These are phyloP conservation scores for Syritta pipiens DNA, from an alignment of 2,888 invertebrate genomes.

Conservation along the genomic window DNA sequence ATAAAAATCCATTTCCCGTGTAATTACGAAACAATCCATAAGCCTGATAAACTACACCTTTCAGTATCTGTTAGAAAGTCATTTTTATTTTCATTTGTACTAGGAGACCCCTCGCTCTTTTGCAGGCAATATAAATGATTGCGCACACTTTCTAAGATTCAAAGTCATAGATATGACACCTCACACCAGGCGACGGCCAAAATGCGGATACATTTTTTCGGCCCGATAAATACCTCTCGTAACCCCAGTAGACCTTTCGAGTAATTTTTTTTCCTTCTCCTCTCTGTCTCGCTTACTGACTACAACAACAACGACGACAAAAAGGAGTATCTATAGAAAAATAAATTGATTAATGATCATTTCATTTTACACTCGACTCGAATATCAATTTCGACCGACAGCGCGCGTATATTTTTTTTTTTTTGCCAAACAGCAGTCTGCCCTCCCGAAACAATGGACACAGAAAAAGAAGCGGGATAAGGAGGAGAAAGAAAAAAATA, in stretches of 20 bases:
- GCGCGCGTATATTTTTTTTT: constrained; percentile 58
- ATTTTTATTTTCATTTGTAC: not conserved
- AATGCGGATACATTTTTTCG: constrained; percentile 46
- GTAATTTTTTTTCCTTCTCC: not conserved
- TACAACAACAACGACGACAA: not conserved
- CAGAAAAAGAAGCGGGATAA: constrained; percentile 6
- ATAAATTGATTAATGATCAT: constrained; percentile 69
- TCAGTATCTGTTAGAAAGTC: constrained; percentile 21
- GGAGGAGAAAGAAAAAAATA: too few relatives aligned
- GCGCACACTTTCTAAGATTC: constrained; percentile 57
- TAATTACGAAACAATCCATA: not conserved
- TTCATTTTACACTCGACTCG: constrained; percentile 64
- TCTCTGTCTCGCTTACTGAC: not conserved
- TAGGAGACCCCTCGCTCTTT: not conserved
- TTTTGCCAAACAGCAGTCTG: constrained; percentile 38
- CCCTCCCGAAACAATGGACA: not conserved
- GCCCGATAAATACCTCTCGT: constrained; percentile 56
- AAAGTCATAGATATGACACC: constrained; percentile 41
- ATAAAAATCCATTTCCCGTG: not conserved
- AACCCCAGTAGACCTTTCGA: constrained; percentile 59
- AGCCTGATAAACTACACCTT: constrained; percentile 1
- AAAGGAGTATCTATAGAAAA: constrained; percentile 25
- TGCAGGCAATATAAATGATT: constrained; percentile 41
- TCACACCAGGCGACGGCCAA: too few relatives aligned
- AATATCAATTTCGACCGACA: constrained; percentile 62